Conservation (phyloP, 2,888 invertebrate genomes). For the Hemaris fuciformis region DNA sequence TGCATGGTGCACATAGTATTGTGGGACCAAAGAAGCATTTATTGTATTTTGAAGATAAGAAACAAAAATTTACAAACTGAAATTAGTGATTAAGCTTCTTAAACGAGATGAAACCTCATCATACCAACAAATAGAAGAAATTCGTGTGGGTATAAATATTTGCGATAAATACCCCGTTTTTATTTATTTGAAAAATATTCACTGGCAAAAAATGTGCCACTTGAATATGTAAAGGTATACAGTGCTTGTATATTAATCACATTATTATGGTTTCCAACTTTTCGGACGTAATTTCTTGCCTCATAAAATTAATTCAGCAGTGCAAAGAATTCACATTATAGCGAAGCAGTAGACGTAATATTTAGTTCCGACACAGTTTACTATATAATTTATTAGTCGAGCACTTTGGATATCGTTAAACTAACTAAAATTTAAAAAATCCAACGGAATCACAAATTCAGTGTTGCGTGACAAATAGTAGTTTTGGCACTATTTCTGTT, state of each 20-base stretch:
- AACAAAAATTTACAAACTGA: too few species aligned
- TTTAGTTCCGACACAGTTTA: neutral
- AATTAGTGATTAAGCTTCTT: too few species aligned
- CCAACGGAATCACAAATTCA: neutral
- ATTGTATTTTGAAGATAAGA: neutral
- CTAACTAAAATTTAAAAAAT: neutral
- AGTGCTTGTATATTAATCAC: constrained; percentile 5
- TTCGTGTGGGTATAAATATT: too few species aligned
- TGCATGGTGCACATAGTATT: too few species aligned
- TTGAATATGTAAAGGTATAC: constrained; percentile 1
- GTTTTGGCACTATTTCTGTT: neutral
- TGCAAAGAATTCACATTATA: constrained; percentile 1
- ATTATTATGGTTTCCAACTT: neutral
- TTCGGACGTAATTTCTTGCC: constrained; percentile 7
- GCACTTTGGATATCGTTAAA: neutral
- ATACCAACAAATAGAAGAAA: too few species aligned
- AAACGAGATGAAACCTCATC: too few species aligned
- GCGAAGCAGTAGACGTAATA: neutral
- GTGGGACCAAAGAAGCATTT: too few species aligned
- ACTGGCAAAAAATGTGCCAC: neutral
- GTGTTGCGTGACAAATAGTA: neutral
- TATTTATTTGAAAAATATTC: neutral
- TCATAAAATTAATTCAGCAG: constrained; percentile 10
- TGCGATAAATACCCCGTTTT: neutral
- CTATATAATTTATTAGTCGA: neutral